Conservation (phyloP, 2,113 vertebrate species). For the Puma concolor region DNA sequence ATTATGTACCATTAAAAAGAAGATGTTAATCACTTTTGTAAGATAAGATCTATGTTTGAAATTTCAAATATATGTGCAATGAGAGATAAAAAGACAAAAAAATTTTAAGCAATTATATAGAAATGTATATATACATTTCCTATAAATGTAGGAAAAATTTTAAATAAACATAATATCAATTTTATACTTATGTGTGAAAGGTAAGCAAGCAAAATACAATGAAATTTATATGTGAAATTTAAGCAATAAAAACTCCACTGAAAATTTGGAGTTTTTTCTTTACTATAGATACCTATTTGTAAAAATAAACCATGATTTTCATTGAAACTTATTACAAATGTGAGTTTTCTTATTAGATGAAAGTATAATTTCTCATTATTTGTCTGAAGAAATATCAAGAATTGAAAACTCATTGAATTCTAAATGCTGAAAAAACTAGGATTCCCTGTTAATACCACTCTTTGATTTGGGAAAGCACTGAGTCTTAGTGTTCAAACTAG, state of each 20-base stretch:
- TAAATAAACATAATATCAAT: not conserved
- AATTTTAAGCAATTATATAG: not conserved
- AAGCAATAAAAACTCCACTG: not conserved
- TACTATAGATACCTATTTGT: not conserved
- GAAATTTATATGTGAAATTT: not conserved
- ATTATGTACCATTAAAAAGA: not conserved
- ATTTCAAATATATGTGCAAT: not conserved
- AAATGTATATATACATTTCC: not conserved
- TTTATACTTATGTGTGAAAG: not conserved
- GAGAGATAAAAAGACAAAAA: not conserved
- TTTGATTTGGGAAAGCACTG: not conserved
- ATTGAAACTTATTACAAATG: not conserved
- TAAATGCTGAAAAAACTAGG: not conserved
- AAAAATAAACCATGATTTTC: slow-evolving; percentile 12
- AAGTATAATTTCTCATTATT: not conserved
- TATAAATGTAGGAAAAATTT: not conserved
- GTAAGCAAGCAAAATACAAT: not conserved
- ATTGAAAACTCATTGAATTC: not conserved
- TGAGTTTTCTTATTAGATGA: slow-evolving; percentile 3
- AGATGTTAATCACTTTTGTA: not conserved
- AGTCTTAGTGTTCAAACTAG: not conserved
- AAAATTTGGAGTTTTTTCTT: not conserved
- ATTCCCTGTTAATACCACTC: not conserved
- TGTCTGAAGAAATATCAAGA: not conserved
- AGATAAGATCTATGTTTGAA: not conserved